Conservation (phyloP, 2,797 vertebrate genomes). For the Acanthis flammea region DNA sequence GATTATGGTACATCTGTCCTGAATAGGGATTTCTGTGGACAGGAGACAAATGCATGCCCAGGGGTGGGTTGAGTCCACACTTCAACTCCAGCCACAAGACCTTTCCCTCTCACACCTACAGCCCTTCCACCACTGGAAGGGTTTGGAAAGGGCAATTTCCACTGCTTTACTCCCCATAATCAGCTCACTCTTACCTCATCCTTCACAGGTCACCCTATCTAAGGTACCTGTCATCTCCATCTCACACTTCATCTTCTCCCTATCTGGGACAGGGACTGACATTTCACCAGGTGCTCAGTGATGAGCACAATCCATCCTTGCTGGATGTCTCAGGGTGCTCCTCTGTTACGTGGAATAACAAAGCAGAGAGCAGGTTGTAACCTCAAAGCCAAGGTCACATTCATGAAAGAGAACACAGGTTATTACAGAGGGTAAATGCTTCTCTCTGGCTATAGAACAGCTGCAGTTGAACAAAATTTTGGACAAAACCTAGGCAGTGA, state of each 20-base stretch:
- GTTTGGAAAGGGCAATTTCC: background rate
- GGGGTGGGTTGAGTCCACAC: rapidly evolving
- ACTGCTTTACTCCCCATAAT: background rate
- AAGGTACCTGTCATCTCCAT: background rate
- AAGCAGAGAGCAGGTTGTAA: background rate
- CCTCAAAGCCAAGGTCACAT: background rate
- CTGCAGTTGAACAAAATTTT: background rate
- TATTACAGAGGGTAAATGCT: background rate
- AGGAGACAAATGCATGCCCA: background rate
- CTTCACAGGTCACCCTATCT: background rate
- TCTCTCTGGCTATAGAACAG: background rate
- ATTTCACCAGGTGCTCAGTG: background rate
- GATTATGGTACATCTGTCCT: background rate
- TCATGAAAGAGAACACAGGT: background rate
- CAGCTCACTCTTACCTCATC: background rate
- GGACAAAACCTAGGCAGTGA: background rate
- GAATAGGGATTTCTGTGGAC: background rate
- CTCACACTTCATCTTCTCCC: background rate
- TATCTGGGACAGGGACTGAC: background rate
- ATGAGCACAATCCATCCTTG: background rate
- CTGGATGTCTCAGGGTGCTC: background rate
- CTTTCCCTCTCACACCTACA: background rate
- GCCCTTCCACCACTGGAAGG: background rate
- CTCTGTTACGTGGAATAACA: background rate
- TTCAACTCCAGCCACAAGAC: background rate